Conservation (phyloP, 2,797 vertebrate genomes). For the Lepilemur ruficaudatus region DNA sequence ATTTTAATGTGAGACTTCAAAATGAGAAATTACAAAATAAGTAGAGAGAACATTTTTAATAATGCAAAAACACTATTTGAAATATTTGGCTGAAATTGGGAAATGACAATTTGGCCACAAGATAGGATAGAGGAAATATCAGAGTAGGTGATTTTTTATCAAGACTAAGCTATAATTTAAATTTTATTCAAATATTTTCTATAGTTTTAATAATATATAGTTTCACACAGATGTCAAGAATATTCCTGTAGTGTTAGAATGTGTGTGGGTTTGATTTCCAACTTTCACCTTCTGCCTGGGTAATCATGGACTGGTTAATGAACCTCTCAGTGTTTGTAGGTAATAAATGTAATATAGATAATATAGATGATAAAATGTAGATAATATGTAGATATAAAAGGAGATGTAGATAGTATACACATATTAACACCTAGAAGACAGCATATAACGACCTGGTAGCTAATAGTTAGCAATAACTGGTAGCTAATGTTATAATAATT, state of each 20-base stretch:
- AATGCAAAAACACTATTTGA: not conserved
- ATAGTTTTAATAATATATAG: not conserved
- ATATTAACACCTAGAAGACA: not conserved
- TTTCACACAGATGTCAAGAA: not conserved
- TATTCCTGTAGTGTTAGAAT: not conserved
- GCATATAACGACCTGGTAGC: not conserved
- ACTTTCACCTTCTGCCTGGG: not conserved
- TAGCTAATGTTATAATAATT: not conserved
- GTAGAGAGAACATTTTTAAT: not conserved
- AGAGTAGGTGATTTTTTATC: not conserved
- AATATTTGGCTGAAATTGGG: not conserved
- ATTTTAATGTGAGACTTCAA: not conserved
- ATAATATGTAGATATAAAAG: not conserved
- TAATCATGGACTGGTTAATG: not conserved
- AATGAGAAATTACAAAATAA: not conserved
- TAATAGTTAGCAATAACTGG: slow-evolving; percentile 2
- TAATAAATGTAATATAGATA: not conserved
- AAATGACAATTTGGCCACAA: not conserved
- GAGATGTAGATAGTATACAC: not conserved
- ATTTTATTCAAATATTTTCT: not conserved
- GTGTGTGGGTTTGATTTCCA: not conserved
- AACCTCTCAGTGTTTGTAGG: not conserved
- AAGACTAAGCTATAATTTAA: not conserved
- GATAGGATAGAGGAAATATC: not conserved
- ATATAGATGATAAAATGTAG: not conserved